A percentile compares a stretch with the other conserved stretches of the same genome.
Evolutionary conservation across 2,113 vertebrate genomes (phyloP).

Genomic region (Perca flavescens): DNA sequence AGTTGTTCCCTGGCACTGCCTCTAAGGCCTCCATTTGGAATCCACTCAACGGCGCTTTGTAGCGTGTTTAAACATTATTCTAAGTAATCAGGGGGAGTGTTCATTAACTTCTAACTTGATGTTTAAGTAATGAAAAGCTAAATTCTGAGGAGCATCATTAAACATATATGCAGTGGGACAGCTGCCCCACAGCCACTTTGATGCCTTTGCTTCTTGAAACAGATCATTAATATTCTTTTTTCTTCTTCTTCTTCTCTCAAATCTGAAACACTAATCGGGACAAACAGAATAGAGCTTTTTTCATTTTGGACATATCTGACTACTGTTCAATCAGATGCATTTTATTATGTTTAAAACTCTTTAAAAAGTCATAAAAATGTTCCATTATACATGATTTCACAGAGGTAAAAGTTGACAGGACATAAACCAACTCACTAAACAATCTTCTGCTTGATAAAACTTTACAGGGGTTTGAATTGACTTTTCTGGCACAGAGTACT

Average conservation of each 20-base stretch:
- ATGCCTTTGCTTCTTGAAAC: constrained; percentile 65
- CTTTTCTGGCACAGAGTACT: constrained; percentile 26
- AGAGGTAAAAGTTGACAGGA: constrained; percentile 46
- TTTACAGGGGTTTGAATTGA: constrained; percentile 33
- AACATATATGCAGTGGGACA: constrained; percentile 78
- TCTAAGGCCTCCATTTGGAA: constrained; percentile 66
- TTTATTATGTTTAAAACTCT: constrained; percentile 17
- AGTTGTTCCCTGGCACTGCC: constrained; percentile 59
- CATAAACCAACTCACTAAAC: constrained; percentile 26
- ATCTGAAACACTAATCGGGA: constrained; percentile 41
- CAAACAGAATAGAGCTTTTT: constrained; percentile 49
- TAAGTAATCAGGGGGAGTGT: constrained; percentile 60
- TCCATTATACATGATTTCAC: constrained; percentile 57
- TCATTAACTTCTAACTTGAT: constrained; percentile 66
- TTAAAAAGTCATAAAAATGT: constrained; percentile 29
- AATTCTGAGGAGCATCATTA: constrained; percentile 72
- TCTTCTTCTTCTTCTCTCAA: background rate
- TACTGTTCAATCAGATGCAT: constrained; percentile 40
- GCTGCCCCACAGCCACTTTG: constrained; percentile 68
- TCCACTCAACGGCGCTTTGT: constrained; percentile 64
- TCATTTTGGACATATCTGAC: constrained; percentile 28
- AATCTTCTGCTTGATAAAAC: constrained; percentile 46
- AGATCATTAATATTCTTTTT: constrained; percentile 56
- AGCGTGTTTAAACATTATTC: constrained; percentile 72
- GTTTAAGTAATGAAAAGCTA: constrained; percentile 76